Conservation (phyloP, 1,140 invertebrate genomes). For the Zaprionus camerounensis region DNA sequence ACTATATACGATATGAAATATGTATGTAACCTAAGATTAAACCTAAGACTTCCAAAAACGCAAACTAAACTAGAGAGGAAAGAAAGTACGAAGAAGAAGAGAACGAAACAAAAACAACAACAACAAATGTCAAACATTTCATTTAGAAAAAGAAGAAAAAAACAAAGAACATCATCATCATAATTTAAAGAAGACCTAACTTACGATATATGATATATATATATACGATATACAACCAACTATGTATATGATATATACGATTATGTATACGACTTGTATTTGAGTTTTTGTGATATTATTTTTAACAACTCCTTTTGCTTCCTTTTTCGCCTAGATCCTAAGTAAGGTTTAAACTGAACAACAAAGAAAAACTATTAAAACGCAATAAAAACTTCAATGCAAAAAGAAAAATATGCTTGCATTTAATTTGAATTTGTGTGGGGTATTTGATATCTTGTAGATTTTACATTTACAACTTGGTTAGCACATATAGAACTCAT, state of each 20-base stretch:
- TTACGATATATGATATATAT: conserved; percentile 27
- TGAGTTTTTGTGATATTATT: conserved; percentile 81
- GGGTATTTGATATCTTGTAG: background rate
- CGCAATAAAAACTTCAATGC: conserved; percentile 38
- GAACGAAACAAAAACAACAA: background rate
- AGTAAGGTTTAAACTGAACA: conserved; percentile 20
- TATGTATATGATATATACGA: conserved; percentile 47
- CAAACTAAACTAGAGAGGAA: conserved; percentile 1
- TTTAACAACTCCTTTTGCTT: conserved; percentile 69
- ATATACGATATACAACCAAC: conserved; percentile 9
- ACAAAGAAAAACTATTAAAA: background rate
- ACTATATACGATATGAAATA: conserved; percentile 27
- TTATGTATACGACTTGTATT: conserved; percentile 77
- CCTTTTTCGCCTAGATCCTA: conserved; percentile 55
- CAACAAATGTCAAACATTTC: conserved; percentile 72
- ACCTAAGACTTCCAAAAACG: conserved; percentile 54
- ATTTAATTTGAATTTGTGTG: background rate
- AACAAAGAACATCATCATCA: conserved; percentile 29
- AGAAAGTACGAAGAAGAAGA: background rate
- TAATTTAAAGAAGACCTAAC: conserved; percentile 29
- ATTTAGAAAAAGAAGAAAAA: conserved; percentile 20
- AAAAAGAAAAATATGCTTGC: conserved; percentile 14
- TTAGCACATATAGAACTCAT: too few relatives aligned
- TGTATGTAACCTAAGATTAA: conserved; percentile 70
- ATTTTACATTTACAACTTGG: too few relatives aligned